A percentile compares a stretch with the other conserved stretches of the same genome.
Conservation (phyloP, 2,797 vertebrate genomes). For the Paguma larvata region DNA sequence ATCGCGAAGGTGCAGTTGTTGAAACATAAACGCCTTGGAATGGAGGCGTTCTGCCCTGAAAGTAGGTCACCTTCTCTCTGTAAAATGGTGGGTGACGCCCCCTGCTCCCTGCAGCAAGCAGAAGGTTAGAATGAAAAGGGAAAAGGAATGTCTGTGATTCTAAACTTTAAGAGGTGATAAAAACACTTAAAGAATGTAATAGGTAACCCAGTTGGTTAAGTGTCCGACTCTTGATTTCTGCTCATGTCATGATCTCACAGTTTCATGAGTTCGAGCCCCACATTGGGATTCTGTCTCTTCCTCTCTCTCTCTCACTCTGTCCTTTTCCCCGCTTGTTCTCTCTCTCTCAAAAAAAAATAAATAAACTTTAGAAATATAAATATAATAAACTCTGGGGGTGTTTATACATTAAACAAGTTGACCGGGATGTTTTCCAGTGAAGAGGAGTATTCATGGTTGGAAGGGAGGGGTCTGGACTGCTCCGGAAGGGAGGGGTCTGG, state of each 20-base stretch:
- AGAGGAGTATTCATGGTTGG: neutral
- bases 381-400: neutral
- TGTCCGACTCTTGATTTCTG: too few relatives aligned
- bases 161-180: neutral
- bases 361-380: neutral
- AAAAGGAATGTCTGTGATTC: neutral
- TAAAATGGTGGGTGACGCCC: neutral
- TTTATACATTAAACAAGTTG: neutral
- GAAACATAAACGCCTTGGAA: neutral
- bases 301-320: too few relatives aligned
- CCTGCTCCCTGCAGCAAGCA: neutral
- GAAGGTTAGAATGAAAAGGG: neutral
- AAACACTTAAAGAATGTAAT: neutral
- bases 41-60: neutral
- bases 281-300: too few relatives aligned
- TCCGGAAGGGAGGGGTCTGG: neutral
- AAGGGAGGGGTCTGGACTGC: neutral
- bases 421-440: neutral
- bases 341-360: too few relatives aligned
- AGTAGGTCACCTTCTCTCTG: neutral
- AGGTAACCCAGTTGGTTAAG: too few relatives aligned
- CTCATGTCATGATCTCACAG: too few relatives aligned
- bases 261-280: too few relatives aligned
- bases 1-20: neutral
- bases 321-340: too few relatives aligned